phyloP scores from a whole-genome alignment of 1,140 invertebrate genomes.

The Drosophila murphyi region DNA sequence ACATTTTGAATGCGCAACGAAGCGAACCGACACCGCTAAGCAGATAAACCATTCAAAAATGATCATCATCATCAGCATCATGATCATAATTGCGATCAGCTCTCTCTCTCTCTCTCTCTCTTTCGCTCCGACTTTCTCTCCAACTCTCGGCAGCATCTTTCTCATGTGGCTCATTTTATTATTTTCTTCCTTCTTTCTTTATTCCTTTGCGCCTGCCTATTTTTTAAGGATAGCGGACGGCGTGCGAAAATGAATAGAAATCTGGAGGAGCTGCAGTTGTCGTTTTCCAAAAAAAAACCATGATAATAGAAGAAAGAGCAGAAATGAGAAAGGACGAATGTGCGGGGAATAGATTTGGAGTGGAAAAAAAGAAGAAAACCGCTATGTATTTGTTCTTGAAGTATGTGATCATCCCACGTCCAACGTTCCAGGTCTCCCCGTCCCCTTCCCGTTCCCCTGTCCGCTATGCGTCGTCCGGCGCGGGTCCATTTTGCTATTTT shows the following conservation, averaged over 20 bases:
- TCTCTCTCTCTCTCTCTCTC: background rate
- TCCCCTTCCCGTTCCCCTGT: background rate
- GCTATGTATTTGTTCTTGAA: constrained; percentile 71
- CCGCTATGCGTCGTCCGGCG: constrained; percentile 42
- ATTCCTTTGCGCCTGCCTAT: constrained; percentile 12
- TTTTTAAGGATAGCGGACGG: constrained; percentile 34
- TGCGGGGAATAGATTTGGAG: constrained; percentile 6
- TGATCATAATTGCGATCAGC: constrained; percentile 21
- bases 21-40: constrained; percentile 53
- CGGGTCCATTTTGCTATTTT: constrained; percentile 58
- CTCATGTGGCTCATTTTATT: constrained; percentile 15
- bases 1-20: constrained; percentile 63
- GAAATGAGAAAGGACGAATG: background rate
- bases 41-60: constrained; percentile 61
- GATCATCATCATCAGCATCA: constrained; percentile 49
- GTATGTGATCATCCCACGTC: constrained; percentile 66
- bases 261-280: constrained; percentile 10
- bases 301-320: background rate
- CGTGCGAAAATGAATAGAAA: constrained; percentile 57
- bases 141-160: constrained; percentile 16
- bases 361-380: constrained; percentile 51
- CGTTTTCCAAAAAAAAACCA: background rate
- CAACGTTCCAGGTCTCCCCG: background rate
- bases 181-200: constrained; percentile 21
- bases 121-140: background rate